Conservation (phyloP, 2,797 vertebrate species). For the Ctenopoma kingsleyae region DNA sequence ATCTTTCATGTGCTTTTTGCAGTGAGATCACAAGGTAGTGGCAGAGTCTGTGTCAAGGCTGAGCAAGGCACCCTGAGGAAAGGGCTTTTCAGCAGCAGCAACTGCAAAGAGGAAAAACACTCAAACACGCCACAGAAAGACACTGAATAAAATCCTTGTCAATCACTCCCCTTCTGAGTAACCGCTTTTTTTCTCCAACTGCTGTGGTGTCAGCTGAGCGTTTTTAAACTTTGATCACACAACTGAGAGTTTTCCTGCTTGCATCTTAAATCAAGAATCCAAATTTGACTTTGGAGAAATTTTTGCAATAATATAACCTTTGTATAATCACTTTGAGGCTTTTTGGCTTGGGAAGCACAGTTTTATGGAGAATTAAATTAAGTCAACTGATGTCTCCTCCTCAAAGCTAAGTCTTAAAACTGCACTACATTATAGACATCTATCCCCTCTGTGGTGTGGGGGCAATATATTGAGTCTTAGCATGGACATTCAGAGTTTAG, state of each 20-base stretch:
- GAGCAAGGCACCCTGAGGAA: slow-evolving; percentile 63
- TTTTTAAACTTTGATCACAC: slow-evolving; percentile 46
- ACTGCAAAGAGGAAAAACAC: slow-evolving; percentile 56
- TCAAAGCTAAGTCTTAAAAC: slow-evolving; percentile 15
- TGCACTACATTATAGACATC: slow-evolving; percentile 1
- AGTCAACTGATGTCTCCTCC: slow-evolving; percentile 12
- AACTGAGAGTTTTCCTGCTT: slow-evolving; percentile 37
- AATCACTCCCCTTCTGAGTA: slow-evolving; percentile 31
- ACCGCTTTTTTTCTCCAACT: background rate
- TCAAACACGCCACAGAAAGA: slow-evolving; percentile 48
- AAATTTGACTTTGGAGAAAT: slow-evolving; percentile 21
- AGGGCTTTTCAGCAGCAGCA: slow-evolving; percentile 58
- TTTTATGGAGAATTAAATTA: slow-evolving; percentile 10
- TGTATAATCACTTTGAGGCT: background rate
- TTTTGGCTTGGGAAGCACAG: slow-evolving; percentile 17
- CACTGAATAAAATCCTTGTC: slow-evolving; percentile 51
- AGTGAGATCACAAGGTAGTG: slow-evolving; percentile 70
- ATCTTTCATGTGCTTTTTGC: slow-evolving; percentile 73
- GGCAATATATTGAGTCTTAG: slow-evolving; percentile 1
- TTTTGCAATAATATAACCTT: background rate
- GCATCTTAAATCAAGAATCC: slow-evolving; percentile 25
- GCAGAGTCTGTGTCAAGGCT: slow-evolving; percentile 59
- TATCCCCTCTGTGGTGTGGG: slow-evolving; percentile 3
- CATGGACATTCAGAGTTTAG: slow-evolving; percentile 40
- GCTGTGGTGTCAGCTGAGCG: slow-evolving; percentile 41